Evolutionary conservation across 1,140 invertebrate species (phyloP), one percentile per base, ranked within the genome.

Genomic region (Planococcus citri): DNA sequence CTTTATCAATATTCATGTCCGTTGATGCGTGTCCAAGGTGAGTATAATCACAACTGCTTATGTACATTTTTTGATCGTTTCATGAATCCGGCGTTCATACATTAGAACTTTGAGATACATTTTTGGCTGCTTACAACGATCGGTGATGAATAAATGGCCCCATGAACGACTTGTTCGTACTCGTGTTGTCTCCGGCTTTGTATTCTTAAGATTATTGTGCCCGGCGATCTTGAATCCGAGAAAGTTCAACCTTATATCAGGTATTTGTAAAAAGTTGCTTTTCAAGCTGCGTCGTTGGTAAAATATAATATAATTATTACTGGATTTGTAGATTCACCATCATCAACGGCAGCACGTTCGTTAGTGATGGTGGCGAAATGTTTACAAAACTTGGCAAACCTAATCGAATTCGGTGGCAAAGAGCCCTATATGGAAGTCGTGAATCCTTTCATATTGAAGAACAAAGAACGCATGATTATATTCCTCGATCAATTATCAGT

Each of bases 381-480:
- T 78, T 81, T 98, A 74, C 95, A 97, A 82, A 97, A 97, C 82
- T 80, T 97, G 70, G 94, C 95, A 14, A 98, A 97, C 82, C 83
- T 97, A 58, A 88, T 96, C 25, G 95, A 97, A 79, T 95, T 95
- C 79, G 93, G 93, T 1, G 90, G 90, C 27, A 96, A 96, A 85
- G 95, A 98, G 79, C 90, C 91, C 1, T 97, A 96, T 77, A 98
- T 98, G 95, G 94, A 97, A 82, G 94, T 96, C 14, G 93, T 97
- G 1, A 97, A 97, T 82, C 95, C 95, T 20, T 98, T 98, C 77
- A 97, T 98, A 73, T 80, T 95, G 37, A 96, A 95, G 80, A 97
- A 98, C 76, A 96, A 96, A 79, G 92, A 96, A 77, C 84, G 93
- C 69, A 97, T 98, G 94, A 91, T 97, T n/a, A 90, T 93, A 1